A percentile compares a stretch with the other conserved stretches of the same genome.
These are phyloP conservation scores for Alsophila aescularia DNA, from an alignment of 2,888 invertebrate species.

Conservation along the genomic window DNA sequence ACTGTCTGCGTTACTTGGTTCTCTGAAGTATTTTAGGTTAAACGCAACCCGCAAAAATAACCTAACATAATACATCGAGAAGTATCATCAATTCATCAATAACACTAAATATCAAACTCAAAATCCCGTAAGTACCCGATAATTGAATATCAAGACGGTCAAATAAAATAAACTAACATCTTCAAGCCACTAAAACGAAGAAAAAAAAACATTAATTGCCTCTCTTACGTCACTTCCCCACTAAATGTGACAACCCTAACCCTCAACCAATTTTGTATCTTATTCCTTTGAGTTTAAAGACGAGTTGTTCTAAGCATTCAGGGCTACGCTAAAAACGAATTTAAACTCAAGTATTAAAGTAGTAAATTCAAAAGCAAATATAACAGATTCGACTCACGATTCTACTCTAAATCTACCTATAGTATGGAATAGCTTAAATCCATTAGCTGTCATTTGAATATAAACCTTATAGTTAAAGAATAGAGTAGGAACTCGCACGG, in stretches of 20 bases:
- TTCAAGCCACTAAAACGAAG: constrained; percentile 15
- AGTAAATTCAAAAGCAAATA: constrained; percentile 19
- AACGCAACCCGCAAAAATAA: too few species aligned
- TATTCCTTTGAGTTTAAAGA: neutral
- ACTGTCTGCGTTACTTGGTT: too few species aligned
- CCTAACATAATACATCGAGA: too few species aligned
- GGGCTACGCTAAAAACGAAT: constrained; percentile 6
- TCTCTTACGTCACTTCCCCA: constrained; percentile 36
- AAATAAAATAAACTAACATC: constrained; percentile 18
- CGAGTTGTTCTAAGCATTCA: neutral
- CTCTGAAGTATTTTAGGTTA: too few species aligned
- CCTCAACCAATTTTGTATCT: constrained; percentile 5
- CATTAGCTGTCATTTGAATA: constrained; percentile 8
- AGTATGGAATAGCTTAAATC: constrained; percentile 8
- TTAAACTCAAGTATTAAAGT: constrained; percentile 19
- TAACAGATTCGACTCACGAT: constrained; percentile 23
- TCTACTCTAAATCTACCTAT: constrained; percentile 22
- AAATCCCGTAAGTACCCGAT: constrained; percentile 3
- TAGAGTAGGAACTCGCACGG: constrained; percentile 22
- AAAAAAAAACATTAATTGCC: constrained; percentile 33
- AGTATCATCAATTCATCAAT: too few species aligned
- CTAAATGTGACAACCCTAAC: constrained; percentile 17
- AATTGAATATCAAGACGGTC: constrained; percentile 18
- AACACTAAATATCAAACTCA: neutral
- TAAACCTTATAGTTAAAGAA: neutral